A percentile compares a stretch with the other conserved stretches of the same genome.
phyloP scores from a whole-genome alignment of 2,797 vertebrate genomes.

The Catostomus latipinnis region DNA sequence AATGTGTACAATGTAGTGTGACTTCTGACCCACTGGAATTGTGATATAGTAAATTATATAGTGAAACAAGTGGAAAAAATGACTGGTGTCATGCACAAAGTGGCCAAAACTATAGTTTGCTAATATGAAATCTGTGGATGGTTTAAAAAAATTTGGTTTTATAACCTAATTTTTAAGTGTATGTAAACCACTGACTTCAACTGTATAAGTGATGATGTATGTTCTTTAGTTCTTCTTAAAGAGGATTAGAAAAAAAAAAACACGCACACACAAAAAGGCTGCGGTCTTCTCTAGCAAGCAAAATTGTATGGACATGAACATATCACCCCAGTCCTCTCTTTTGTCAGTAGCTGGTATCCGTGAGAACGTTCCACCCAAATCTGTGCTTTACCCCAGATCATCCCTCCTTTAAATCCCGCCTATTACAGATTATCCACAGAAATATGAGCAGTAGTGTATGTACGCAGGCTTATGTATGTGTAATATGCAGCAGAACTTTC shows the following conservation, averaged over 20 bases:
- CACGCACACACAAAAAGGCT: background rate
- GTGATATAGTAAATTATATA: no score
- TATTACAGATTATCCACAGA: conserved; percentile 49
- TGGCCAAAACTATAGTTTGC: no score
- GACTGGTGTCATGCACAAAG: no score
- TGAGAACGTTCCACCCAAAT: conserved; percentile 28
- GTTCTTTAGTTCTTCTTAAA: background rate
- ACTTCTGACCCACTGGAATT: no score
- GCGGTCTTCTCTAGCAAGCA: background rate
- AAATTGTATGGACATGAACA: background rate
- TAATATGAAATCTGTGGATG: no score
- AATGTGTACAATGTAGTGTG: no score
- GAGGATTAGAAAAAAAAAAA: background rate
- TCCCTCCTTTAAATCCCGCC: conserved; percentile 41
- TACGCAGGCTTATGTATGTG: background rate
- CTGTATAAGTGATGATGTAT: no score
- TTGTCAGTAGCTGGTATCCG: conserved; percentile 17
- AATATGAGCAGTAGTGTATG: conserved; percentile 3
- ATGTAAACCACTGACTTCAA: no score
- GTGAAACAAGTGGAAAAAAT: no score
- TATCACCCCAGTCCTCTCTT: background rate
- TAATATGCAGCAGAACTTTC: background rate
- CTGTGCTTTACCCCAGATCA: conserved; percentile 39
- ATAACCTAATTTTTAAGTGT: no score
- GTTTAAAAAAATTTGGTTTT: no score